Evolutionary conservation across 2,113 vertebrate genomes (phyloP).

Genomic region (Crotalus horridus): DNA sequence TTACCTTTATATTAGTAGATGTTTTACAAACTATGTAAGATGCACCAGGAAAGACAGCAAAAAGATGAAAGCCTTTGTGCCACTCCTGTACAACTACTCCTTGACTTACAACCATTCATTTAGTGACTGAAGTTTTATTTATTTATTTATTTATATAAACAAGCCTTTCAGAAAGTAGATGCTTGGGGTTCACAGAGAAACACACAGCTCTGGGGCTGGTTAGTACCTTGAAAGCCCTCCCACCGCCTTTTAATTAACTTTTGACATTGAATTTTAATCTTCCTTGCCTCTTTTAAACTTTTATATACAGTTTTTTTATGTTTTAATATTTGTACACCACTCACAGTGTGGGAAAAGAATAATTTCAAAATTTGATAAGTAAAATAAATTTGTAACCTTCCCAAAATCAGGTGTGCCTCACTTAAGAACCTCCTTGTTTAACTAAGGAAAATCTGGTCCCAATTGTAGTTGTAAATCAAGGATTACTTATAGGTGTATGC

Average conservation of each 20-base stretch:
- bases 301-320: no score
- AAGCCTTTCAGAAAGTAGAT: not conserved
- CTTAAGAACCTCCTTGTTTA: no score
- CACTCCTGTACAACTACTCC: not conserved
- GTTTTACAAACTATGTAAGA: not conserved
- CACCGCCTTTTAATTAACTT: no score
- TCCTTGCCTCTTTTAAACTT: no score
- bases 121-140: not conserved
- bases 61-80: not conserved
- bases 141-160: not conserved
- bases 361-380: no score
- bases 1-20: not conserved
- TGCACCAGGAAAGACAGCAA: not conserved
- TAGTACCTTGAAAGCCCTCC: not conserved
- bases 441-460: no score
- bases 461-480: no score
- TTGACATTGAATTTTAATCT: no score
- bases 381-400: no score
- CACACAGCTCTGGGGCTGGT: not conserved
- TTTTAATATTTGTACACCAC: no score
- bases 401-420: no score
- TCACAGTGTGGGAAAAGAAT: no score
- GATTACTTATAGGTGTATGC: not conserved
- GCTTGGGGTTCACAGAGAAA: not conserved
- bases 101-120: not conserved